Evolutionary conservation across 2,113 vertebrate species (phyloP), one percentile per base, ranked within the genome.

Genomic region (Spermophilus dauricus): DNA sequence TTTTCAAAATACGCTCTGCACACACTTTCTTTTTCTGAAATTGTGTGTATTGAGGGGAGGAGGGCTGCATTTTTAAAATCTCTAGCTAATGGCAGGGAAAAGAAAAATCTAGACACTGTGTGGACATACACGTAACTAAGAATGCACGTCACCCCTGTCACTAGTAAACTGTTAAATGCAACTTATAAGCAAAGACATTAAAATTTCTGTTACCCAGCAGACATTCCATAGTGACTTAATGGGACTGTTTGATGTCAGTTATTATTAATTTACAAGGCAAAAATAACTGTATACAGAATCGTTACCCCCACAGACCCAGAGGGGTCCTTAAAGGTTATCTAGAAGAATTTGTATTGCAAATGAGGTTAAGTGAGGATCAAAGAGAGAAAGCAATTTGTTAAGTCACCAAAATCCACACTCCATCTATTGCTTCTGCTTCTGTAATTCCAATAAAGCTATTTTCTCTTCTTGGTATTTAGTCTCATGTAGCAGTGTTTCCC

Each of bases 401-500:
- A 26, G n/a, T 53, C 30, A 70, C 30, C 67, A 13, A 86, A 3
- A 80, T 63, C 42, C 56, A 30, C 28, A 53, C 34, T 75, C 17
- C 16, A 39, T 53, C 32, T 63, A 45, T 37, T 84, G n/a, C 58
- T 51, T 18, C 24, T 9, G 86, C 67, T 73, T 53, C 0, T 14
- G 30, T 37, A n/a, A 80, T 42, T 83, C n/a, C 51, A 48, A 11
- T 2, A 1, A 28, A 56, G 65, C 45, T 11, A 12, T 91, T 95
- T 95, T 2, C 42, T 95, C 37, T 42, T 34, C 92, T 77, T 67
- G 26, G 16, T 94, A 22, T 91, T 34, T 88, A 42, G 32, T 58
- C 83, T 90, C 26, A 72, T n/a, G 92, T 91, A 39, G 4, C 63
- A 95, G 18, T 30, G 92, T 37, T 82, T 70, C 95, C 65, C 84